Conservation (phyloP, 2,888 invertebrate genomes). For the Molorchus minor region DNA sequence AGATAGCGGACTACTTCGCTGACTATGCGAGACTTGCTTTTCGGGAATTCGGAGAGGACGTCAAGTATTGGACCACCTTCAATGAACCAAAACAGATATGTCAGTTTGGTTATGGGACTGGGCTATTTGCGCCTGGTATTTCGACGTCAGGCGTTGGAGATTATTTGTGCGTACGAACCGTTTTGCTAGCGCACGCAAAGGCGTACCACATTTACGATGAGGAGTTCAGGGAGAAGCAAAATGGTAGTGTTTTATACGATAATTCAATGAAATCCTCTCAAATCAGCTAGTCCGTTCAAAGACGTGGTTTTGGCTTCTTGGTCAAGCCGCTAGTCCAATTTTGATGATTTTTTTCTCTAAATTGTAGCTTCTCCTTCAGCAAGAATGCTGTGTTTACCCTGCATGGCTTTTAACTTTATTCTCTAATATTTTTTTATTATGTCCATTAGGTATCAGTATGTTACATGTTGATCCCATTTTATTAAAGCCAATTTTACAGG, state of each 20-base stretch:
- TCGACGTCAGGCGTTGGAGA: conserved; percentile 63
- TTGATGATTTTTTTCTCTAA: background rate
- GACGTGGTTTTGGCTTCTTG: background rate
- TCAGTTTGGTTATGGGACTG: conserved; percentile 48
- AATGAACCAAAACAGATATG: conserved; percentile 25
- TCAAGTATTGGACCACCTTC: conserved; percentile 69
- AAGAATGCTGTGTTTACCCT: background rate
- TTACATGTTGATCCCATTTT: too few species aligned
- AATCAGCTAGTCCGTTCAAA: background rate
- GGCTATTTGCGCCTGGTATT: conserved; percentile 54
- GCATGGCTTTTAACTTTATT: background rate
- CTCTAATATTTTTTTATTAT: background rate
- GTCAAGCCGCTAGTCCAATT: too few species aligned
- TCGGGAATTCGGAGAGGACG: conserved; percentile 66
- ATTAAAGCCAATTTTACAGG: too few species aligned
- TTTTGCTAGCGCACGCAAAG: conserved; percentile 72
- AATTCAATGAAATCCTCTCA: background rate
- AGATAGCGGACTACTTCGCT: conserved; percentile 68
- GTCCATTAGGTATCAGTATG: too few species aligned
- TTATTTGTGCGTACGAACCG: conserved; percentile 72
- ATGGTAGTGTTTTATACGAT: background rate
- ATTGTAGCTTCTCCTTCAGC: background rate
- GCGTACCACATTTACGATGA: conserved; percentile 71
- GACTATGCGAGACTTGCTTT: conserved; percentile 68
- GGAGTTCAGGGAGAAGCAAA: conserved; percentile 57